These are phyloP conservation scores for Drosophila anceps DNA, from an alignment of 2,888 invertebrate genomes.

Conservation along the genomic window DNA sequence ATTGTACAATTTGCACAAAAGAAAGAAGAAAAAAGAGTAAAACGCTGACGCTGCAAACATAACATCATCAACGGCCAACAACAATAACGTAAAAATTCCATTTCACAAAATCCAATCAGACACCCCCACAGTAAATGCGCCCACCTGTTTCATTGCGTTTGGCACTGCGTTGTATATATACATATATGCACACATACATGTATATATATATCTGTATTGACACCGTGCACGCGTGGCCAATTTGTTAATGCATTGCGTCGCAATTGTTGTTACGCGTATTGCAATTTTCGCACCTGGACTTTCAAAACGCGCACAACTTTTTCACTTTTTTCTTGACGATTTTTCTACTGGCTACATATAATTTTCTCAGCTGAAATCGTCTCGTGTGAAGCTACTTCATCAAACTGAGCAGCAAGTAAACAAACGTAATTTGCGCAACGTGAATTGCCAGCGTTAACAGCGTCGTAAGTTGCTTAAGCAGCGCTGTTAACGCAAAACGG, in stretches of 20 bases:
- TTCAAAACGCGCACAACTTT: conserved; percentile 34
- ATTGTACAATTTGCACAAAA: conserved; percentile 42
- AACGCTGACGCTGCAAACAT: conserved; percentile 45
- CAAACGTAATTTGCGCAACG: conserved; percentile 51
- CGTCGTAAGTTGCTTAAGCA: neutral
- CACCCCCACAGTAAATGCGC: conserved; percentile 56
- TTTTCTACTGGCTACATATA: conserved; percentile 2
- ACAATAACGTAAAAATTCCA: conserved; percentile 38
- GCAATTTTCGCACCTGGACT: conserved; percentile 49
- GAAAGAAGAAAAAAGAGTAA: conserved; percentile 12
- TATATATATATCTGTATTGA: conserved; percentile 15
- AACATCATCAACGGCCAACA: conserved; percentile 53
- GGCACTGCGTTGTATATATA: conserved; percentile 19
- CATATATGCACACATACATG: neutral
- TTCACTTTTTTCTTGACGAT: conserved; percentile 18
- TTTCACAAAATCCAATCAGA: conserved; percentile 32
- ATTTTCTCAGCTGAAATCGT: conserved; percentile 24
- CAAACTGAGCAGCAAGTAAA: conserved; percentile 56
- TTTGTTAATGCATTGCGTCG: conserved; percentile 58
- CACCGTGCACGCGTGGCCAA: conserved; percentile 59
- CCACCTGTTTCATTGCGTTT: conserved; percentile 64
- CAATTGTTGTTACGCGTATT: conserved; percentile 44
- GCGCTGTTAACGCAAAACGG: conserved; percentile 22
- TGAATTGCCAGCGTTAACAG: conserved; percentile 26
- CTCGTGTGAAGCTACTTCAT: conserved; percentile 47